These are phyloP conservation scores for Gracilinanus agilis DNA, from an alignment of 2,113 vertebrate species.

Conservation along the genomic window DNA sequence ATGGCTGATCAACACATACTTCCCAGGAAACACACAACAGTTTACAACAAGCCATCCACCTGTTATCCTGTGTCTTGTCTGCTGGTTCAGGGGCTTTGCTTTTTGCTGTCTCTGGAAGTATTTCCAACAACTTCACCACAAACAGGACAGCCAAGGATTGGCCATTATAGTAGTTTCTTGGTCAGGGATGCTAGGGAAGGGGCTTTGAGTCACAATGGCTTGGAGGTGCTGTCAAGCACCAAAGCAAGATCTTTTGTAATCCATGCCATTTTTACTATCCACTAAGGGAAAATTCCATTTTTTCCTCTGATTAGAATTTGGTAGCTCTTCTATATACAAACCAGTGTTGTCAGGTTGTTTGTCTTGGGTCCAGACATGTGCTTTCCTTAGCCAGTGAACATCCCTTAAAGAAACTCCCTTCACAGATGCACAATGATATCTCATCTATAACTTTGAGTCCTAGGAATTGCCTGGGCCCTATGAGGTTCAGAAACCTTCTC, in stretches of 20 bases:
- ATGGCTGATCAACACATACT: slow-evolving; percentile 38
- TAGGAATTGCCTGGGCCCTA: background rate
- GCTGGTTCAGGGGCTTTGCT: background rate
- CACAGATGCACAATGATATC: background rate
- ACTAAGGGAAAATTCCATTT: background rate
- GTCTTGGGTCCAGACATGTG: background rate
- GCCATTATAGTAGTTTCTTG: background rate
- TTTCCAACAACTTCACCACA: background rate
- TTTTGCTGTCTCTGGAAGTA: slow-evolving; percentile 18
- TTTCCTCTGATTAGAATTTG: background rate
- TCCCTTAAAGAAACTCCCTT: background rate
- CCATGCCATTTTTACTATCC: background rate
- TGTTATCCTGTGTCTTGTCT: background rate
- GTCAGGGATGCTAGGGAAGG: background rate
- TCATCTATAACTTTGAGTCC: background rate
- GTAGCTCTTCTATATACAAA: background rate
- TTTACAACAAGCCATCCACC: slow-evolving; percentile 31
- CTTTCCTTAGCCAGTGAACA: background rate
- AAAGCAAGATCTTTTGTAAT: background rate
- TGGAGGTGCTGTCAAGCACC: background rate
- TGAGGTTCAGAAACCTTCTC: background rate
- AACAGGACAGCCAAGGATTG: background rate
- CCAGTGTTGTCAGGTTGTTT: background rate
- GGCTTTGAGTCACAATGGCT: background rate
- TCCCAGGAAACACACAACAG: slow-evolving; percentile 49